Base-by-base conservation (phyloP, 2,797 vertebrate genomes). In the Anomalospiza imberbis region DNA sequence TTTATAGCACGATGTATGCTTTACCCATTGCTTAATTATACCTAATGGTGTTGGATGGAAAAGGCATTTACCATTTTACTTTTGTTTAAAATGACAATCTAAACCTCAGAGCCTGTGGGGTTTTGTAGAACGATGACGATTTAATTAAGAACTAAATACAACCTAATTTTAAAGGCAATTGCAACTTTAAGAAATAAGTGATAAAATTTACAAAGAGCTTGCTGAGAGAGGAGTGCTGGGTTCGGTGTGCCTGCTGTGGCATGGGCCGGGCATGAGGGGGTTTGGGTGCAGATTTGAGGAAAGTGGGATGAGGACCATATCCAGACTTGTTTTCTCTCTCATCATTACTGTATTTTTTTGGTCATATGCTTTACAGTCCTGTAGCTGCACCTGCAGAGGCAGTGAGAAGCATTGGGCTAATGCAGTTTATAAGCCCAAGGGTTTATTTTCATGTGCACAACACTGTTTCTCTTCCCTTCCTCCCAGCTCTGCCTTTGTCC, bases 11-110 rank as follows among this genome's bases (percentile, higher is more conserved):
- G 85, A 97, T 91, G 96, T 96, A 94, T 47, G 88, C 96, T 97
- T 97, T 97, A 95, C 97, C 96, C 97, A 38, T 95, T 91, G 96
- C 97, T 96, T 98, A 98, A 98, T 98, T 98, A 88, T 92, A 94
- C 96, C 96, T 97, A 97, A 98, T 96, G 97, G 97, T 85, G 96
- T 92, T 92, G 95, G 94, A 29, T 92, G 96, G 83, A 91, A 95
- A 97, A 98, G 92, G 96, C 97, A 91, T 97, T 97, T 97, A 96
- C 97, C 85, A 34, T 92, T 97, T 95, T 78, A 94, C 97, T 98
- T 97, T 95, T 97, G 95, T 97, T 96, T 97, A 95, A 97, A 97
- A 95, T 83, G 94, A 96, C 97, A 92, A 93, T 97, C 92, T 85
- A 91, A 98, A 97, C 88, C 97, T 95, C 73, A n/a, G 75, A 97